Conservation (phyloP, 1,140 invertebrate species). For the Phthorimaea operculella region DNA sequence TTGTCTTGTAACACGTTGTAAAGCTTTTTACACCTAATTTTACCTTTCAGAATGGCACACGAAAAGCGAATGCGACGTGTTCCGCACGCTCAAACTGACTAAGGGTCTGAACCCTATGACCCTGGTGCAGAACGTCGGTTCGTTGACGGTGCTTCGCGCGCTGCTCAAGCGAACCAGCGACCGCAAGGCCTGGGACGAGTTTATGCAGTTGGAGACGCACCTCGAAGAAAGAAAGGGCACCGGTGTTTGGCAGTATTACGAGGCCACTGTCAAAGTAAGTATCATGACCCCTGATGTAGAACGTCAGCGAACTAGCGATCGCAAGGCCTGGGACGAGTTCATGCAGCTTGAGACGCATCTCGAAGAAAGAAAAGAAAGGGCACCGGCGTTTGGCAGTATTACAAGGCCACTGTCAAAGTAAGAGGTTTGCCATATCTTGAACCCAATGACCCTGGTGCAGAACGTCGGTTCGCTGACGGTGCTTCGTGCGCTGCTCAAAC, state of each 20-base stretch:
- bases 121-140: conserved; percentile 55
- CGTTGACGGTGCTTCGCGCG: conserved; percentile 66
- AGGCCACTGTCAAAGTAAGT: conserved; percentile 66
- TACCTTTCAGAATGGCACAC: conserved; percentile 66
- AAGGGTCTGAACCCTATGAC: conserved; percentile 42
- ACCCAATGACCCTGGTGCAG: conserved; percentile 43
- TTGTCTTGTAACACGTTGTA: too few species aligned
- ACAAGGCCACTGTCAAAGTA: conserved; percentile 68
- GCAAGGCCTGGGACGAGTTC: conserved; percentile 64
- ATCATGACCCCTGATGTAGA: conserved; percentile 43
- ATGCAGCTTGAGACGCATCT: conserved; percentile 69
- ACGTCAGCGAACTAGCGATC: conserved; percentile 61
- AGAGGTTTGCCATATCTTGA: conserved; percentile 11
- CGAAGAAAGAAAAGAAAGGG: conserved; percentile 53
- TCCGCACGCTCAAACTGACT: conserved; percentile 47
- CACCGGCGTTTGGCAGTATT: conserved; percentile 66
- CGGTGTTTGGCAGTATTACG: conserved; percentile 66
- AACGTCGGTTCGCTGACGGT: conserved; percentile 65
- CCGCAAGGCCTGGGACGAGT: conserved; percentile 59
- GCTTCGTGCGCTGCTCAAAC: conserved; percentile 67
- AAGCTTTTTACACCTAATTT: too few species aligned
- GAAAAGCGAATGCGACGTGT: conserved; percentile 65
- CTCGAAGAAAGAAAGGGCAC: conserved; percentile 63
- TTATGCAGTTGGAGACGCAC: conserved; percentile 70
- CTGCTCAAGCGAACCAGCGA: conserved; percentile 65